These are phyloP conservation scores for Oreochromis aureus DNA, from an alignment of 2,113 vertebrate genomes.

Conservation along the genomic window DNA sequence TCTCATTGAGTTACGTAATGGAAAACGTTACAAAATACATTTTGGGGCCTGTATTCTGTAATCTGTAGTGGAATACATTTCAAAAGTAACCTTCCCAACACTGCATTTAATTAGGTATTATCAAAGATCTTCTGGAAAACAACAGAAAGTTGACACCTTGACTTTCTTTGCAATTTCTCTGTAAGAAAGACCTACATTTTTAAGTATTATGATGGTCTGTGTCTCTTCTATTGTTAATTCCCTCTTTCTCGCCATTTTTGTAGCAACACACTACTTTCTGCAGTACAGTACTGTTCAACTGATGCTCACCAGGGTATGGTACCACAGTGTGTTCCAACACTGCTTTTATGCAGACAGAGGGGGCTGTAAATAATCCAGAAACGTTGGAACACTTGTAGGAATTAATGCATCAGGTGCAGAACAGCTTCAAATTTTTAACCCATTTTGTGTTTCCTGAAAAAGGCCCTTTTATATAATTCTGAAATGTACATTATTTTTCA, in stretches of 20 bases:
- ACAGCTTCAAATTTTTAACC: background rate
- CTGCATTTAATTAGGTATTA: no score
- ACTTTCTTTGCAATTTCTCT: background rate
- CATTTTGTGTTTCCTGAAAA: background rate
- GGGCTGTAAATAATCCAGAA: background rate
- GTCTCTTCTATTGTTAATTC: background rate
- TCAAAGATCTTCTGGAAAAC: no score
- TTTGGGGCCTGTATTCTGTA: no score
- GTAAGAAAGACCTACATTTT: background rate
- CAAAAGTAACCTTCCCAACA: no score
- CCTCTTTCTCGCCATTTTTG: background rate
- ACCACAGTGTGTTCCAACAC: background rate
- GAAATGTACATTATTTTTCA: background rate
- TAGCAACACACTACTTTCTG: background rate
- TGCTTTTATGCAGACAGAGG: background rate
- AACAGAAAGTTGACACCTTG: no score
- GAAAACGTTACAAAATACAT: no score
- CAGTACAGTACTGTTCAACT: background rate
- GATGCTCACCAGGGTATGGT: accelerated
- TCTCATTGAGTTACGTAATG: no score
- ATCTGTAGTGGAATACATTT: no score
- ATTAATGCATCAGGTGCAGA: background rate
- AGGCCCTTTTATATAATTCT: background rate
- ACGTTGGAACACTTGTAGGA: background rate
- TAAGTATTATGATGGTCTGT: background rate